phyloP scores from a whole-genome alignment of 2,113 vertebrate genomes.

The Ceyx melanurus region DNA sequence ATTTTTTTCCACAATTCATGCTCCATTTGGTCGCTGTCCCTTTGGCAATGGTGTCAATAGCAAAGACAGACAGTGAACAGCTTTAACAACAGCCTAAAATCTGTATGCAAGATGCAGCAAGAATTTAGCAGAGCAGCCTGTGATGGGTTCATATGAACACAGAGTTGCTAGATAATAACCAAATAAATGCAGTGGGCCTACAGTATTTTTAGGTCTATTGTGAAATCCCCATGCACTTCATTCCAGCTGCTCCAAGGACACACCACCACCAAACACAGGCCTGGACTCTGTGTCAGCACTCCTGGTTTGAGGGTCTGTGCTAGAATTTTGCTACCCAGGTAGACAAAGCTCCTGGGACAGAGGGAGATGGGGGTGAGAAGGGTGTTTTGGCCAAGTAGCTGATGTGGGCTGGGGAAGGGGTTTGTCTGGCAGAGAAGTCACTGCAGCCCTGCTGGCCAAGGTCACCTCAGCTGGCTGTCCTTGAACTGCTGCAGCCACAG shows the following conservation, averaged over 20 bases:
- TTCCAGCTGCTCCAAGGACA: slow-evolving; percentile 30
- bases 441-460: not conserved
- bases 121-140: not conserved
- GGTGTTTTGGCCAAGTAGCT: not conserved
- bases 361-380: not conserved
- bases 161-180: not conserved
- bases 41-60: not conserved
- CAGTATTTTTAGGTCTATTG: slow-evolving; percentile 47
- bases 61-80: not conserved
- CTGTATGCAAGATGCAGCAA: not conserved
- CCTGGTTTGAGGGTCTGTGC: not conserved
- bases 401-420: not conserved
- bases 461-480: not conserved
- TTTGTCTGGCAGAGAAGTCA: not conserved
- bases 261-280: not conserved
- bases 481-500: not conserved
- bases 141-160: not conserved
- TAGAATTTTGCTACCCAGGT: not conserved
- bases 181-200: not conserved
- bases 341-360: not conserved
- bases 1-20: not conserved
- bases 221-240: not conserved
- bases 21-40: not conserved
- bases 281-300: not conserved
- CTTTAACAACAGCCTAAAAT: not conserved